Evolutionary conservation across 2,797 vertebrate genomes (phyloP), one percentile per base, ranked within the genome.

Genomic region (Gallinago solitaria): DNA sequence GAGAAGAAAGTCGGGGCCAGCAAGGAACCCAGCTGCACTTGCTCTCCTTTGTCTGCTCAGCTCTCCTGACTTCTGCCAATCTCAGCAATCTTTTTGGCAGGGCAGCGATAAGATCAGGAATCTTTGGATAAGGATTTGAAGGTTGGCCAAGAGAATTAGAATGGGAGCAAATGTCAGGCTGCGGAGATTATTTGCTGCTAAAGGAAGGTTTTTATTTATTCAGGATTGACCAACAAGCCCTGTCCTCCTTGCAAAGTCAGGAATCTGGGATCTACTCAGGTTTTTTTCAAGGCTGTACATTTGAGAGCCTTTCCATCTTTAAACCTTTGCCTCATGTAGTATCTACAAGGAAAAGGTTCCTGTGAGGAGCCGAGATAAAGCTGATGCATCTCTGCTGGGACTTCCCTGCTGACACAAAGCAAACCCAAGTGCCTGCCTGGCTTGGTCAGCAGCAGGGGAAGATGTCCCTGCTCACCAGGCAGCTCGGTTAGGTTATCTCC

Each of bases 121-220:
- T 65, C 37, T 90, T 75, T 95, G 75, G 68, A 80, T 53, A 91
- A 79, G 48, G 60, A 90, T 90, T 89, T 94, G 81, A 90, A 93
- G 54, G 78, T 76, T 11, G 2, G 16, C n/a, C 24, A 39, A 47
- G 53, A 90, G 60, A 87, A 87, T 47, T n/a, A 25, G 2, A 9
- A n/a, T 17, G 64, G 57, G 71, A 83, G 35, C 3, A 35, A 87
- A 87, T 32, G 19, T 50, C 43, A 83, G 77, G 30, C 68, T 70
- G 33, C 4, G 6, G 60, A 30, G n/a, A 50, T 85, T 64, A 56
- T 61, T 92, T 87, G 17, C 67, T 90, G 45, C 30, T 83, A 27
- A 64, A 74, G 43, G 24, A 74, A 65, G 56, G 21, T 7, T 87
- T 1, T 0, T 73, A 25, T 41, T 43, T 90, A 37, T 39, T 87